Evolutionary conservation across 2,797 vertebrate genomes (phyloP).

Genomic region (Nyctibius grandis): DNA sequence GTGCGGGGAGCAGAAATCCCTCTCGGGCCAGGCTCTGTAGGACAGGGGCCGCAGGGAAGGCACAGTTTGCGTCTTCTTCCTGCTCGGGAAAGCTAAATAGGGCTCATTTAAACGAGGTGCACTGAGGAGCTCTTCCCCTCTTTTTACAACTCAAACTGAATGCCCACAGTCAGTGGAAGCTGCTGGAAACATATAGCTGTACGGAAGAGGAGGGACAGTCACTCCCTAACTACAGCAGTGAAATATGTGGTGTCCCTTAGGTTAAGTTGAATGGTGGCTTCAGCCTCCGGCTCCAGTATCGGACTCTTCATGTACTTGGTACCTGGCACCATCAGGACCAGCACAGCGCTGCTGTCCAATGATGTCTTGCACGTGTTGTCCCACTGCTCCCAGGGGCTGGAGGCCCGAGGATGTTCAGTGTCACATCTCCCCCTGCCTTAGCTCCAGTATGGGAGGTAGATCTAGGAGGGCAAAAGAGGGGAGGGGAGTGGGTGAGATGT

Average conservation of each 20-base stretch:
- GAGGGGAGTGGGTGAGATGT: background rate
- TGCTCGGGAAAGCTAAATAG: background rate
- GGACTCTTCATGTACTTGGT: accelerated
- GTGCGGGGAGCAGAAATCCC: background rate
- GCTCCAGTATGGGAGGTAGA: background rate
- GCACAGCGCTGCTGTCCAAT: background rate
- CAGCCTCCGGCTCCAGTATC: background rate
- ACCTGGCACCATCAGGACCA: accelerated
- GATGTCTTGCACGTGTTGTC: background rate
- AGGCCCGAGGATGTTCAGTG: background rate
- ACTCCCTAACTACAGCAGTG: background rate
- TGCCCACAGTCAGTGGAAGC: background rate
- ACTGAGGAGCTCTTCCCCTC: background rate
- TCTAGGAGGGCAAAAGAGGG: background rate
- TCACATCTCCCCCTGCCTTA: background rate
- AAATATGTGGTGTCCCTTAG: background rate
- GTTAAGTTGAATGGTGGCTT: background rate
- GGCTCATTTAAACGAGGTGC: no score
- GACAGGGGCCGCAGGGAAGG: background rate
- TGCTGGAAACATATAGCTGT: background rate
- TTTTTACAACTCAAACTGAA: background rate
- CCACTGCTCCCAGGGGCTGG: slow-evolving; percentile 8
- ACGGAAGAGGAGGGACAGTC: background rate
- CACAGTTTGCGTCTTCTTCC: background rate
- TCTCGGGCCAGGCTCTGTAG: background rate